Base-by-base conservation (phyloP, 2,113 vertebrate genomes). In the Oreochromis niloticus region DNA sequence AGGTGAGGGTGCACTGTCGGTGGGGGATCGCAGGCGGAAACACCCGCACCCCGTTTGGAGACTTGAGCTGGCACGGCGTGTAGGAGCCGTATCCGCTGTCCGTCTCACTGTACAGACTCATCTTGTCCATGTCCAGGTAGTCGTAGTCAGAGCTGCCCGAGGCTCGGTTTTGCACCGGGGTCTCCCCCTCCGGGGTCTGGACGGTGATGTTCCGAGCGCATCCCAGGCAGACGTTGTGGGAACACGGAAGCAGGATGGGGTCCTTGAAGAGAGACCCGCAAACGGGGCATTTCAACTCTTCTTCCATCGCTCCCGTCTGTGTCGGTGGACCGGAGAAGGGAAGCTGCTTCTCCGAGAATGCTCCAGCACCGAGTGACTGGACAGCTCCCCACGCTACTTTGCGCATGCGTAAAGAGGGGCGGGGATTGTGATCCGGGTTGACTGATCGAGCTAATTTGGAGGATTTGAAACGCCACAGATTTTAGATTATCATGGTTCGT, bases 11-110 rank as follows among this genome's bases (percentile, higher is more conserved):
- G 94, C 97, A 97, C 89, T 96, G 97, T 2, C 97, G 97, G 88
- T 96, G 97, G 9, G 94, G 83, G 84, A 39, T 13, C 79, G 94
- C 92, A 73, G 97, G 95, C 1, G 98, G 98, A 59, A 99, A 96
- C 46, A 98, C 98, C 46, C 98, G 96, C 48, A 98, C 97, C 5
- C 98, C 98, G 90, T 98, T 99, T 1, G 98, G 98, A 3, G 97
- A 98, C 93, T 98, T 98, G 73, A 98, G 89, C 84, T 95, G 97
- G 95, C 98, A 98, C 52, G 98, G 98, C 1, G 98, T 97, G 96
- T 98, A 99, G 71, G 98, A 99, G 50, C 98, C 98, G 88, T 99
- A 99, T 19, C 98, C 98, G 95, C 98, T 99, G 97, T 99, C 98
- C 46, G 98, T 97, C 96, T 99, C 98, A 91, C 98, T 98, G 95